Evolutionary conservation across 2,797 vertebrate species (phyloP), one percentile per base, ranked within the genome.

Genomic region (Toxotes lorentzi): DNA sequence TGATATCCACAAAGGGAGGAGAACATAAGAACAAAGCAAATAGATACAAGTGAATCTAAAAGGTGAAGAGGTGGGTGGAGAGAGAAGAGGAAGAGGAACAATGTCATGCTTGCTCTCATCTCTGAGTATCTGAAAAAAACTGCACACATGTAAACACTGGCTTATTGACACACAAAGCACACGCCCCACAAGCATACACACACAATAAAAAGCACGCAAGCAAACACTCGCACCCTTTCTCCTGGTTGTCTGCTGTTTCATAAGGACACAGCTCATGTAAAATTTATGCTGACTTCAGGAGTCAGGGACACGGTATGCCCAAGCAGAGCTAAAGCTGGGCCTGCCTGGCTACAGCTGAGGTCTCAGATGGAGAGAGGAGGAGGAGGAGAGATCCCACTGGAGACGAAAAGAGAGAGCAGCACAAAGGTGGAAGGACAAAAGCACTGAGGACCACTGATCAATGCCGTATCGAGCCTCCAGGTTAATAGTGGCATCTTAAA

Each of bases 211-310:
- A 64, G 75, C 78, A 76, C 7, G n/a, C n/a, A 30, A 66, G 56
- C 76, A 82, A 82, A 78, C 80, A 78, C 67, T 51, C 76, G 56
- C 79, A 40, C 64, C 74, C 84, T 68, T 70, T 71, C 83, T 70
- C 51, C 58, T 40, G 63, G 27, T 38, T 43, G 77, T 87, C 88
- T 92, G 78, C 79, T 81, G 84, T 91, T 92, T 91, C 88, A 89
- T 87, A 86, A 87, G 79, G 82, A 89, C 86, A 89, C 68, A 76
- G 86, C 89, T 94, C 89, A 92, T 94, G 89, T 81, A 91, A 91
- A 86, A 94, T 93, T 80, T 60, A 92, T 92, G 85, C 76, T 53
- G 86, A 84, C 87, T 85, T 56, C 59, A 78, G 61, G 85, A 91
- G 86, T 73, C 83, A 63, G 83, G 81, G 82, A 88, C 85, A 75